A percentile compares a stretch with the other conserved stretches of the same genome.
These are phyloP conservation scores for Sparus aurata DNA, from an alignment of 2,797 vertebrate genomes.

Conservation along the genomic window DNA sequence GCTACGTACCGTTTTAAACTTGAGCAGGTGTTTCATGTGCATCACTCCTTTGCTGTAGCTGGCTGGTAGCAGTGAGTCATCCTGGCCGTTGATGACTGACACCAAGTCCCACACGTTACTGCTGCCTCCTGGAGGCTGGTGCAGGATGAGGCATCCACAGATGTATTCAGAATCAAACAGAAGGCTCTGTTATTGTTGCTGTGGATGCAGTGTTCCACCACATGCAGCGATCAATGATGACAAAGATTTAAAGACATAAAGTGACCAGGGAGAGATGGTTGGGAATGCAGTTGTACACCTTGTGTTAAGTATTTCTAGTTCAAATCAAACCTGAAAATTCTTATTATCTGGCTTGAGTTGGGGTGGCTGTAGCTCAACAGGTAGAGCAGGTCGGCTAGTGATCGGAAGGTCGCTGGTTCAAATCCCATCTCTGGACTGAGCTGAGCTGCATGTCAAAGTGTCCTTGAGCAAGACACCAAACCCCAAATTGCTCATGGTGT, in stretches of 20 bases:
- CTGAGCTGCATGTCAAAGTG: too few species aligned
- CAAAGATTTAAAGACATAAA: neutral
- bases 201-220: too few species aligned
- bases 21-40: slow-evolving; percentile 95
- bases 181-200: too few species aligned
- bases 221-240: too few species aligned
- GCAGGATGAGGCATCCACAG: neutral
- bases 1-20: slow-evolving; percentile 92
- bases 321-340: neutral
- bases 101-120: slow-evolving; percentile 97
- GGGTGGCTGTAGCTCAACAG: too few species aligned
- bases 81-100: slow-evolving; percentile 93
- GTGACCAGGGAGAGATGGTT: neutral
- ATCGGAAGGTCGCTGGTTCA: too few species aligned
- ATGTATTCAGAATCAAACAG: neutral
- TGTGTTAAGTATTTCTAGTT: neutral
- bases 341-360: neutral
- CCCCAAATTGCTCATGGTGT: too few species aligned
- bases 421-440: too few species aligned
- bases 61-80: slow-evolving; percentile 94
- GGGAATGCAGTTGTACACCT: neutral
- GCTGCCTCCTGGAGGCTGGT: slow-evolving; percentile 94
- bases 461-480: too few species aligned
- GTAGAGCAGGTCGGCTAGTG: too few species aligned
- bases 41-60: slow-evolving; percentile 96